A percentile compares a stretch with the other conserved stretches of the same genome.
These are phyloP conservation scores for Tigriopus japonicus DNA, from an alignment of 1,140 invertebrate genomes.

Conservation along the genomic window DNA sequence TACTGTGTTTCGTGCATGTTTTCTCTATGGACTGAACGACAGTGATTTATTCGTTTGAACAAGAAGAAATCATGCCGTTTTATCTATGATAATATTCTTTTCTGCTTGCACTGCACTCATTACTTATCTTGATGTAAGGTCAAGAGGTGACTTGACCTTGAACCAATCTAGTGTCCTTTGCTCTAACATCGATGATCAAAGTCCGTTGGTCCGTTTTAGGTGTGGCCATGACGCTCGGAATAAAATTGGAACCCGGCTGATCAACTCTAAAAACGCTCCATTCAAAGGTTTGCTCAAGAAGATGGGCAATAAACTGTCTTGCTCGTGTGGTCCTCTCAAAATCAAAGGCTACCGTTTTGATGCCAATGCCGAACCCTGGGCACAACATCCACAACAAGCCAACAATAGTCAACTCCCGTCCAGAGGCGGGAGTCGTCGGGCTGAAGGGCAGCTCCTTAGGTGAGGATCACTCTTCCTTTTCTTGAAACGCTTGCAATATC, in stretches of 20 bases:
- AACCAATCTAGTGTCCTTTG: too few relatives aligned
- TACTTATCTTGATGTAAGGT: too few relatives aligned
- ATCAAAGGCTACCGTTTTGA: conserved; percentile 84
- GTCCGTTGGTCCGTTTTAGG: not conserved
- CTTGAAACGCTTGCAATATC: too few relatives aligned
- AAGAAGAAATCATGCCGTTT: too few relatives aligned
- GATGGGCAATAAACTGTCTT: conserved; percentile 89
- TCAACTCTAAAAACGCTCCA: conserved; percentile 1
- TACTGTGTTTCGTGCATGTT: too few relatives aligned
- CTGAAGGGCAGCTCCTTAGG: not conserved
- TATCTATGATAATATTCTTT: too few relatives aligned
- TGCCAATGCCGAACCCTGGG: conserved; percentile 54
- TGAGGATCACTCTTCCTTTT: not conserved
- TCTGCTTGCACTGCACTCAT: too few relatives aligned
- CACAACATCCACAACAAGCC: not conserved
- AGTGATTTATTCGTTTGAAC: too few relatives aligned
- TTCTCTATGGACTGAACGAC: too few relatives aligned
- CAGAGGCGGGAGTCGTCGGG: not conserved
- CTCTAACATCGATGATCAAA: too few relatives aligned
- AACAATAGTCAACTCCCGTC: not conserved
- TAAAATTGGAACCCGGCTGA: conserved; percentile 8
- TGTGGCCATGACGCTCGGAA: conserved; percentile 7
- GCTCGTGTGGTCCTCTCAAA: conserved; percentile 78
- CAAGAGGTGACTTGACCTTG: too few relatives aligned
- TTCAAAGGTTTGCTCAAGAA: conserved; percentile 14